Percentiles rank a stretch among this genome's conserved stretches.
These are phyloP conservation scores for Bombycilla garrulus DNA, from an alignment of 2,113 vertebrate species.

Conservation along the genomic window DNA sequence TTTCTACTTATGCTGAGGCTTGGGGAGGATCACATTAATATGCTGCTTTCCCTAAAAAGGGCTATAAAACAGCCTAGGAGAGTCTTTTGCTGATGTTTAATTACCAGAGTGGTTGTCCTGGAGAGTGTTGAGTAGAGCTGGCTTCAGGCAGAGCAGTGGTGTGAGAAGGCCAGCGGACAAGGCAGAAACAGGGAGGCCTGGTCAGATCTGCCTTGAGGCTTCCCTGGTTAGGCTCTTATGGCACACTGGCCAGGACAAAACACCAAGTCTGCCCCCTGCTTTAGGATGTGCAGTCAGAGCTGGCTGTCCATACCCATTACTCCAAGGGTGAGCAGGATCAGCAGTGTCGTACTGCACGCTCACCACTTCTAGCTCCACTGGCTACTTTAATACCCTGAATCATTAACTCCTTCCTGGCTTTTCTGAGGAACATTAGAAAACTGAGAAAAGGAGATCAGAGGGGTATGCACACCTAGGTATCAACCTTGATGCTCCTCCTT, in stretches of 20 bases:
- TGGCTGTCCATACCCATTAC: not conserved
- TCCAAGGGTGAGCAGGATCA: not conserved
- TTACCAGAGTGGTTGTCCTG: not conserved
- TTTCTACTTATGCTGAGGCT: not conserved
- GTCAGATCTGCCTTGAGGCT: not conserved
- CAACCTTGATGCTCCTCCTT: not conserved
- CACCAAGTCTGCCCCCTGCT: not conserved
- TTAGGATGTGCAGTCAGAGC: not conserved
- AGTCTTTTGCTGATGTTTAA: not conserved
- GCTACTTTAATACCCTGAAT: not conserved
- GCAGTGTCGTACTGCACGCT: not conserved
- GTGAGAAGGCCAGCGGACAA: not conserved
- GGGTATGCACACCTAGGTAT: not conserved
- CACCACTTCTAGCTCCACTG: not conserved
- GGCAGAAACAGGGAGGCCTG: not conserved
- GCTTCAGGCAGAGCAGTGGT: not conserved
- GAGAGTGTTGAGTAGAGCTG: not conserved
- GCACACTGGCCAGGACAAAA: not conserved
- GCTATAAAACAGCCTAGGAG: not conserved
- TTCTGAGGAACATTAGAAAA: not conserved
- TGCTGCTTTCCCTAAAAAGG: slow-evolving; percentile 15
- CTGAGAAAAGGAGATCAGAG: not conserved
- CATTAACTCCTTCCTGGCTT: not conserved
- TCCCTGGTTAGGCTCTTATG: not conserved
- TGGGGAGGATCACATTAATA: slow-evolving; percentile 20